phyloP scores from a whole-genome alignment of 2,888 invertebrate genomes.

The Selenia dentaria region DNA sequence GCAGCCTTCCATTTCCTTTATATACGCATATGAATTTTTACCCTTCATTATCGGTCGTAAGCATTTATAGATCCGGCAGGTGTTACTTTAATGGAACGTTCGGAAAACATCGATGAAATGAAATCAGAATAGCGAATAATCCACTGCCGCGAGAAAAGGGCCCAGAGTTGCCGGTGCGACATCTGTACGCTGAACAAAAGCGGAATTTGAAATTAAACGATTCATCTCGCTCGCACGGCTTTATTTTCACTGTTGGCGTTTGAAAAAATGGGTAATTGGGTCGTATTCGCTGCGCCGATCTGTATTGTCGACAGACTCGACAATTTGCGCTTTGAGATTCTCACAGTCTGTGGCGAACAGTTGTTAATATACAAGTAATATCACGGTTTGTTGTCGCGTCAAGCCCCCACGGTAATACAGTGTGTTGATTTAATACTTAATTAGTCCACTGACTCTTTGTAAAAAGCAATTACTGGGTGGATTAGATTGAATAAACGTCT shows the following conservation, averaged over 20 bases:
- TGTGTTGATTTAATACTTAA: no score
- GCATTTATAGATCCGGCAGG: constrained; percentile 17
- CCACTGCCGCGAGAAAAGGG: constrained; percentile 44
- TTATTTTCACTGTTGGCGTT: constrained; percentile 65
- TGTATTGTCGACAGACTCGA: constrained; percentile 26
- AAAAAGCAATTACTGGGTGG: no score
- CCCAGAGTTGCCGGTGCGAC: constrained; percentile 55
- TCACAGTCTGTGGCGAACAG: neutral
- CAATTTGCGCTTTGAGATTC: neutral
- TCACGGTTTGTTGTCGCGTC: no score
- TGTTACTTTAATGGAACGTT: no score
- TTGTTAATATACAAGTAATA: neutral
- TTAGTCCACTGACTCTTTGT: no score
- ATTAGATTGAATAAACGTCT: no score
- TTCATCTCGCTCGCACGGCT: constrained; percentile 59
- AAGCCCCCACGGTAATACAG: no score
- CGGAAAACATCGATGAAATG: no score
- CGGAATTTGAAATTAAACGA: constrained; percentile 70
- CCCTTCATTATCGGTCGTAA: constrained; percentile 15
- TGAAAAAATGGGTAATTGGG: constrained; percentile 69
- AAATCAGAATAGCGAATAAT: no score
- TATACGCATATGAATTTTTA: constrained; percentile 1
- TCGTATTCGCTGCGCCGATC: constrained; percentile 44
- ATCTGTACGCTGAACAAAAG: constrained; percentile 60
- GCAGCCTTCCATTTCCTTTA: no score